Percentiles rank a stretch among this genome's conserved stretches.
phyloP scores from a whole-genome alignment of 2,113 vertebrate species.

The Caretta caretta region DNA sequence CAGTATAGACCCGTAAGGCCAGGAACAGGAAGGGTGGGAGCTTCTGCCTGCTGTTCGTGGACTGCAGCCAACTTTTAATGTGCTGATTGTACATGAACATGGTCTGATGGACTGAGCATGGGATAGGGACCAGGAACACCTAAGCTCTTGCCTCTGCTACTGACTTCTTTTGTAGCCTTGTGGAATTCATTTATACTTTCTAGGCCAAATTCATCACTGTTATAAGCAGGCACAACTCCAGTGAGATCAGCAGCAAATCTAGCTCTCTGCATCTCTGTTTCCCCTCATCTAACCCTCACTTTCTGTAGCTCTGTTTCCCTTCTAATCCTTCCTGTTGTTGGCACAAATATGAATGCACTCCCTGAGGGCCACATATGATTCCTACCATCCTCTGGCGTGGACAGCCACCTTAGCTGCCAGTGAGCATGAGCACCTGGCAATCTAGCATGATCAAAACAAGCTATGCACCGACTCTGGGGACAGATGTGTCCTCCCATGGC shows the following conservation, averaged over 20 bases:
- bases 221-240: accelerated
- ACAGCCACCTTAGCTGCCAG: neutral
- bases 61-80: accelerated
- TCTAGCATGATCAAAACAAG: neutral
- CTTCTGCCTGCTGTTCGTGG: neutral
- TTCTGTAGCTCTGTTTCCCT: accelerated
- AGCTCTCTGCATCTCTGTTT: accelerated
- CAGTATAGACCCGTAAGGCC: neutral
- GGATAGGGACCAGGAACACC: neutral
- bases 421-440: neutral
- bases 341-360: accelerated
- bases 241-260: accelerated
- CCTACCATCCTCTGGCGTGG: neutral
- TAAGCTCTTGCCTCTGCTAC: neutral
- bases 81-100: accelerated
- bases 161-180: neutral
- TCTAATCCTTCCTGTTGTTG: neutral
- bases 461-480: accelerated
- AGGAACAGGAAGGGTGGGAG: neutral
- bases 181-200: accelerated
- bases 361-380: accelerated
- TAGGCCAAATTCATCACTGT: accelerated
- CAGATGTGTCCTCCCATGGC: neutral
- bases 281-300: accelerated
- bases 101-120: accelerated